These are phyloP conservation scores for Porites divaricata DNA, from an alignment of 92 coral and sea anemone species.

Conservation along the genomic window DNA sequence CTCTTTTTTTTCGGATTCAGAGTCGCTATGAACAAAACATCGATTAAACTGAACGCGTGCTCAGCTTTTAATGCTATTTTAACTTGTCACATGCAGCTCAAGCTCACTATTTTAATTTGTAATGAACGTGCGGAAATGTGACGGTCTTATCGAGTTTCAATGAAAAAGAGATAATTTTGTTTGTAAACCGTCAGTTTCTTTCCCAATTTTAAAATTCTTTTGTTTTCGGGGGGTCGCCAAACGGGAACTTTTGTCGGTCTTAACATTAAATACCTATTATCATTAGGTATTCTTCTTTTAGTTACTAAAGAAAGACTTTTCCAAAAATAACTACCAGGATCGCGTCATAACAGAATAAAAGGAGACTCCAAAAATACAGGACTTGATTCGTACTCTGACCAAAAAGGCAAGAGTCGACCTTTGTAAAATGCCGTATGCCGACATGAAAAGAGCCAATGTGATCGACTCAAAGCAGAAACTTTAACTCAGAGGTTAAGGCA, in stretches of 20 bases:
- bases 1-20: not conserved
- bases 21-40: not conserved
- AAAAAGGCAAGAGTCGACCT: too few relatives aligned
- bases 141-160: conserved; percentile 14
- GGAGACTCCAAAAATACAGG: too few relatives aligned
- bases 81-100: not conserved
- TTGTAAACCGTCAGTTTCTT: conserved; percentile 4
- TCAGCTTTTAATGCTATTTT: not conserved
- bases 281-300: not conserved
- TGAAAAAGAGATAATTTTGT: conserved; percentile 1
- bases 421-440: too few relatives aligned
- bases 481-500: too few relatives aligned
- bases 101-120: not conserved
- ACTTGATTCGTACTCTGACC: too few relatives aligned
- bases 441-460: too few relatives aligned
- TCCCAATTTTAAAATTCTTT: not conserved
- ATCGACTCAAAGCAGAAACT: too few relatives aligned
- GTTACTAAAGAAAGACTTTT: not conserved
- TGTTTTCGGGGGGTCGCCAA: conserved; percentile 3
- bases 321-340: not conserved
- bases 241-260: not conserved
- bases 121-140: conserved; percentile 20
- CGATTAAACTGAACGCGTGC: not conserved
- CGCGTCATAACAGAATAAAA: too few relatives aligned
- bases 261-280: not conserved